Percentiles rank a stretch among this genome's conserved stretches.
These are phyloP conservation scores for Astatoreochromis straeleni DNA, from an alignment of 2,113 vertebrate species.

Conservation along the genomic window DNA sequence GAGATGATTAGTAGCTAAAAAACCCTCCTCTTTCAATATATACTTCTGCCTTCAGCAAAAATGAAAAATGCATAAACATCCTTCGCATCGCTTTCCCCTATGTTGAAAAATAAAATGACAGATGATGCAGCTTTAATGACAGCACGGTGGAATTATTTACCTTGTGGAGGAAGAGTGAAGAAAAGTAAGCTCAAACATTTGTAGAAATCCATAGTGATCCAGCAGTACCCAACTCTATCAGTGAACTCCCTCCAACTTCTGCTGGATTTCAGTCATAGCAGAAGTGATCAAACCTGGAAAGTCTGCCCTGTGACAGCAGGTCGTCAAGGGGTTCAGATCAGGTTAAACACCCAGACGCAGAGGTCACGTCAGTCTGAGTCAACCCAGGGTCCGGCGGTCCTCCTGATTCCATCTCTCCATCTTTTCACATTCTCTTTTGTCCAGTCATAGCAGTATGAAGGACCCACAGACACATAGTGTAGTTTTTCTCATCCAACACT, in stretches of 20 bases:
- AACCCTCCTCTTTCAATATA: not conserved
- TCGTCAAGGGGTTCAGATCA: not conserved
- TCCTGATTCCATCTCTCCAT: slow-evolving; percentile 1
- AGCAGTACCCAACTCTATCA: not conserved
- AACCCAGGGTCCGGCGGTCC: not conserved
- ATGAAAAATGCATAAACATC: not conserved
- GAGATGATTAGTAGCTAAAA: not conserved
- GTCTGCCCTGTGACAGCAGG: not conserved
- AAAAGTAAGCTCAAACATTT: slow-evolving; percentile 45
- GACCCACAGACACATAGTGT: not conserved
- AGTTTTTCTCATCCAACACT: slow-evolving; percentile 6
- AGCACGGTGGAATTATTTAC: slow-evolving; percentile 22
- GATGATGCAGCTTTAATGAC: not conserved
- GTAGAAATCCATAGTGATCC: slow-evolving; percentile 37
- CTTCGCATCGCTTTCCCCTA: not conserved
- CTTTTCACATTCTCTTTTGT: not conserved
- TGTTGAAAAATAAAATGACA: not conserved
- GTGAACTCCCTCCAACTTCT: slow-evolving; percentile 16
- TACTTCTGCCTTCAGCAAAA: not conserved
- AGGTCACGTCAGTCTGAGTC: slow-evolving; percentile 15
- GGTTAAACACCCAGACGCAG: not conserved
- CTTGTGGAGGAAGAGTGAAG: slow-evolving; percentile 32
- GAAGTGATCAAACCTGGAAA: not conserved
- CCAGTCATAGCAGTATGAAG: not conserved
- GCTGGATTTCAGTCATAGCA: not conserved